Evolutionary conservation across 2,888 invertebrate genomes (phyloP).

Genomic region (Polydrusus pterygomalis): DNA sequence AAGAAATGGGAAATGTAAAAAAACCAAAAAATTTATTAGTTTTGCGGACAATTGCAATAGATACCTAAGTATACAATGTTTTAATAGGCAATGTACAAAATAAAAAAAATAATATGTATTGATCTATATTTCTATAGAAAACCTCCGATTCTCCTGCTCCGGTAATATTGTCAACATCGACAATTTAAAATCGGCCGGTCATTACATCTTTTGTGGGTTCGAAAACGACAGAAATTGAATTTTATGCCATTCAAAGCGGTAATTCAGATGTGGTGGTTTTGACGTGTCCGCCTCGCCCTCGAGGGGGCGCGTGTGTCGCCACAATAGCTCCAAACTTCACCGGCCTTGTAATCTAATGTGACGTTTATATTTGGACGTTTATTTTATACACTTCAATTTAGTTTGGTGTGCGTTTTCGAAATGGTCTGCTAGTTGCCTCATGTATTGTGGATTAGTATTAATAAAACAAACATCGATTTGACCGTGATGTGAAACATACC

Average conservation of each 20-base stretch:
- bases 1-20: too few relatives aligned
- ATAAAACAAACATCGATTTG: too few relatives aligned
- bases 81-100: neutral
- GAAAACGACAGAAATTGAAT: conserved; percentile 58
- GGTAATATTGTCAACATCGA: conserved; percentile 36
- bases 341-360: conserved; percentile 60
- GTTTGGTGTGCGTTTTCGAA: conserved; percentile 12
- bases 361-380: conserved; percentile 63
- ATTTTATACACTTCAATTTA: conserved; percentile 51
- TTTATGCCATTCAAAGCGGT: conserved; percentile 60
- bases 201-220: conserved; percentile 53
- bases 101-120: neutral
- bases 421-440: neutral
- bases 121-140: neutral
- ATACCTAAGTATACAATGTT: too few relatives aligned
- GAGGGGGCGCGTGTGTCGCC: conserved; percentile 51
- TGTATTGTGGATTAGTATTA: neutral
- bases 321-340: conserved; percentile 61
- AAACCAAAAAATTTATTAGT: too few relatives aligned
- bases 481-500: too few relatives aligned
- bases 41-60: too few relatives aligned
- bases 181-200: conserved; percentile 53
- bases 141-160: neutral
- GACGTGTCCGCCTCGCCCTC: conserved; percentile 59
- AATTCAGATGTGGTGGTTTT: conserved; percentile 61